Base-by-base conservation (phyloP, 2,888 invertebrate species). In the Melanostoma scalare region DNA sequence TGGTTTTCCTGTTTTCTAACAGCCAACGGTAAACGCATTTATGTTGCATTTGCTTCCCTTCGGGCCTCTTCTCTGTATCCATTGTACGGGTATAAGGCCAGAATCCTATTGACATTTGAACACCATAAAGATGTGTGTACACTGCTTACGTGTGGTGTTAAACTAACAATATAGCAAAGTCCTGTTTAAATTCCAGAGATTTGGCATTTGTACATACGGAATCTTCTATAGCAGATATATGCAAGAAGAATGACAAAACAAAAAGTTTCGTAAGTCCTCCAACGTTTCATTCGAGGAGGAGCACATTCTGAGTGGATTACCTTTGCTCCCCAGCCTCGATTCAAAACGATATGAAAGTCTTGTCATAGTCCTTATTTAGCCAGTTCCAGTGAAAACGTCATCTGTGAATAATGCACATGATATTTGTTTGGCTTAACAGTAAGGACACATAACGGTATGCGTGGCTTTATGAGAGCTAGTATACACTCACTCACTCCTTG, bases 371-470 rank as follows among this genome's bases (percentile, higher is more conserved):
- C 10, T 9, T 10, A 20, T 63, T 38, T 63, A 30, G 42, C 30
- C 38, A 31, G 42, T 56, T n/a, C 50, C 44, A 52, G 77, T 63
- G 73, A 69, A 69, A 78, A 74, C 73, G 78, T 82, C 82, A 78
- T 82, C 73, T 65, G 65, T 78, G 78, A 82, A 82, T 78, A 69
- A 82, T 82, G 82, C 82, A 78, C 78, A 68, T 69, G 73, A 74
- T 78, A 74, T 82, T 78, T 82, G 82, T 78, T 74, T 78, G 73
- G 61, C 78, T 69, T 82, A 68, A 52, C 53, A 77, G 61, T 68
- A 73, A 77, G 68, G 77, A 71, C 76, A 63, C 56, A 58, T 63
- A 71, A 75, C 71, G 76, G 68, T 58, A 40, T 68, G 73, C 53
- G 60, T 67, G 38, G 50, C 63, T 33, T 33, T 52, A 60, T 53